Evolutionary conservation across 2,888 invertebrate species (phyloP).

Genomic region (Artemia sinica): DNA sequence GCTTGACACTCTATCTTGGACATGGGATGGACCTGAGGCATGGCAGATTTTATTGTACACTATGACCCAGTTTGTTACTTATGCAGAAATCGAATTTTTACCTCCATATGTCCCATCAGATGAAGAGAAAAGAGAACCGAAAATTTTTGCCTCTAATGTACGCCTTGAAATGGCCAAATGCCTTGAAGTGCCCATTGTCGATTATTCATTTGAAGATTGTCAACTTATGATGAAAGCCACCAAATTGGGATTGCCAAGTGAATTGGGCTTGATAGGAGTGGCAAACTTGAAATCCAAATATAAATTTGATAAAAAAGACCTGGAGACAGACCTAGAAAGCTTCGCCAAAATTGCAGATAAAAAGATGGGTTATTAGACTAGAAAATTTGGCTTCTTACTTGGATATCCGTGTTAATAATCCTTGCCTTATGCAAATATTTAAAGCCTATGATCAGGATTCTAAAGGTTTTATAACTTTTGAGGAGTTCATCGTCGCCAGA

Average conservation of each 20-base stretch:
- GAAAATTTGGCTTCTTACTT: constrained; percentile 46
- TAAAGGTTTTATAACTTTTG: not conserved
- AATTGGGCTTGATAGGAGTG: constrained; percentile 55
- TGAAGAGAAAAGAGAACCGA: constrained; percentile 43
- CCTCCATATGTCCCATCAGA: not conserved
- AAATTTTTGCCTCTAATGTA: constrained; percentile 74
- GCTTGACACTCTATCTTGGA: not conserved
- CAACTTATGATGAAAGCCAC: constrained; percentile 65
- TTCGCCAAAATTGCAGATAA: constrained; percentile 23
- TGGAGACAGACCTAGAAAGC: constrained; percentile 30
- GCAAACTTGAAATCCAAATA: constrained; percentile 53
- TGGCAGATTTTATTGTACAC: not conserved
- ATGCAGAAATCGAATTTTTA: not conserved
- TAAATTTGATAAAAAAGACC: constrained; percentile 47
- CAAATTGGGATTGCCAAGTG: constrained; percentile 57
- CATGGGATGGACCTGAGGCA: not conserved
- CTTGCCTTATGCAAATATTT: constrained; percentile 43
- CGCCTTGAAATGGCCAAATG: constrained; percentile 79
- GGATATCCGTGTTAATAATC: constrained; percentile 40
- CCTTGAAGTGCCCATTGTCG: constrained; percentile 63
- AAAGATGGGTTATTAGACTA: constrained; percentile 32
- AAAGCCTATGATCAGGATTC: constrained; percentile 46
- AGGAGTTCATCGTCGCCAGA: not conserved
- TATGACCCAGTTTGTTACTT: constrained; percentile 33
- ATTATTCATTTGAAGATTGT: constrained; percentile 84